A percentile compares a stretch with the other conserved stretches of the same genome.
These are phyloP conservation scores for Conger conger DNA, from an alignment of 2,113 vertebrate genomes.

Conservation along the genomic window DNA sequence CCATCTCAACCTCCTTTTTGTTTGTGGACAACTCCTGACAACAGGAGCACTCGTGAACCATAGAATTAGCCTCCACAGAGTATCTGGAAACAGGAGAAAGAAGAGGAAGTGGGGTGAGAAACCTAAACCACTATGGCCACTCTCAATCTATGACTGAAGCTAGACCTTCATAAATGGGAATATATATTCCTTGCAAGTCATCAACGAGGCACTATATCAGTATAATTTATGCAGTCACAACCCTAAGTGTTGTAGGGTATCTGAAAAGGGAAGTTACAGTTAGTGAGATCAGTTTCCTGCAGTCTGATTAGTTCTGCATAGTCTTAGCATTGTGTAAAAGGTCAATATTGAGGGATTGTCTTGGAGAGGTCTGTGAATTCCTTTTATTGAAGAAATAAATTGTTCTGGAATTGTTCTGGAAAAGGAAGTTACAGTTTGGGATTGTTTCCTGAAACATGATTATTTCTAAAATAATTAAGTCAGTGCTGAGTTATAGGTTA, in stretches of 20 bases:
- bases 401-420: too few species aligned
- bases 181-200: background rate
- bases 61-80: conserved; percentile 66
- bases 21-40: conserved; percentile 73
- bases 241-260: too few species aligned
- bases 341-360: too few species aligned
- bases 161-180: background rate
- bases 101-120: background rate
- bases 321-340: too few species aligned
- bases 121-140: background rate
- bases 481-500: too few species aligned
- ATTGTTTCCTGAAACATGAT: too few species aligned
- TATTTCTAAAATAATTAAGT: too few species aligned
- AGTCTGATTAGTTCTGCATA: background rate
- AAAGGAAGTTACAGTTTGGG: too few species aligned
- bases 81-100: conserved; percentile 67
- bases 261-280: background rate
- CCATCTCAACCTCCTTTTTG: conserved; percentile 62
- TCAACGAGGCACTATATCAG: background rate
- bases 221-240: background rate
- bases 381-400: too few species aligned
- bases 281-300: background rate
- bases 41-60: conserved; percentile 74
- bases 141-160: background rate
- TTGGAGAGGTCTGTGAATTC: too few species aligned